Percentiles rank a stretch among this genome's conserved stretches.
These are phyloP conservation scores for Cepaea nemoralis DNA, from an alignment of 1,140 invertebrate genomes.

Conservation along the genomic window DNA sequence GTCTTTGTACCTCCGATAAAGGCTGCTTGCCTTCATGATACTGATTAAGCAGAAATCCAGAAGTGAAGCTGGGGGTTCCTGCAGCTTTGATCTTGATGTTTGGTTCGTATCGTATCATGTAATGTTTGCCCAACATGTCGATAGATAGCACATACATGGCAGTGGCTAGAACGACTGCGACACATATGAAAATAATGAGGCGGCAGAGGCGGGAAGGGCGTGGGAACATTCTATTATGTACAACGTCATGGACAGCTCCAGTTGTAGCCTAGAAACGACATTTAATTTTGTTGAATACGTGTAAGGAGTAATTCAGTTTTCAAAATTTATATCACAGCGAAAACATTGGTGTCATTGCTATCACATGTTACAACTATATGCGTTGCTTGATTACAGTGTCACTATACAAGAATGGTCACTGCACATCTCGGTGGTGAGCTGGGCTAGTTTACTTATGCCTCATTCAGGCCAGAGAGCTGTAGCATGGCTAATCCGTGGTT, in stretches of 20 bases:
- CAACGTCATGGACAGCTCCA: background rate
- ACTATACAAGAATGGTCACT: no score
- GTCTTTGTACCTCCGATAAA: background rate
- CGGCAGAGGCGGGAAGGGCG: conserved; percentile 14
- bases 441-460: no score
- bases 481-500: no score
- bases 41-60: background rate
- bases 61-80: background rate
- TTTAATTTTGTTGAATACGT: no score
- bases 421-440: no score
- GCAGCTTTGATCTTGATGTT: background rate
- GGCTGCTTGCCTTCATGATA: background rate
- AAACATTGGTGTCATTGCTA: no score
- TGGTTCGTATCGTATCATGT: background rate
- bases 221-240: conserved; percentile 13
- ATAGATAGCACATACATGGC: background rate
- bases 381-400: no score
- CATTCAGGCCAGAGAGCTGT: no score
- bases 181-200: background rate
- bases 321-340: no score
- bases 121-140: background rate
- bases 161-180: background rate
- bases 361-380: no score
- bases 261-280: no score
- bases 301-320: no score